phyloP scores from a whole-genome alignment of 2,888 invertebrate species.

The Idaea aversata region DNA sequence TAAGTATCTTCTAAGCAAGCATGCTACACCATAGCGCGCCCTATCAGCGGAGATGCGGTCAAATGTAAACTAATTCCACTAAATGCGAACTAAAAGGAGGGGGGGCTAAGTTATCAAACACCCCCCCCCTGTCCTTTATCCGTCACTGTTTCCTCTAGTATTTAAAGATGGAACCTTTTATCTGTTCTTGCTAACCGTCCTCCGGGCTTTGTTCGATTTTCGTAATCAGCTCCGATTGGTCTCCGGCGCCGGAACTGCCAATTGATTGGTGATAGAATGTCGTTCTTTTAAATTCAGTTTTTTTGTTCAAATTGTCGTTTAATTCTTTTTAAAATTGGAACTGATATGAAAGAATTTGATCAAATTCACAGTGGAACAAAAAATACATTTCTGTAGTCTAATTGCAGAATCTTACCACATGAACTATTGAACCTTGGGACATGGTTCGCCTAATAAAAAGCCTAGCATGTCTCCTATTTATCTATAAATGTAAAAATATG shows the following conservation, averaged over 20 bases:
- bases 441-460: too few species aligned
- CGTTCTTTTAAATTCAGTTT: background rate
- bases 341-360: background rate
- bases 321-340: background rate
- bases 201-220: constrained; percentile 44
- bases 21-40: too few species aligned
- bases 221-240: constrained; percentile 31
- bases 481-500: too few species aligned
- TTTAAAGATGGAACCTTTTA: constrained; percentile 39
- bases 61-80: too few species aligned
- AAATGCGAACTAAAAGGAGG: too few species aligned
- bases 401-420: too few species aligned
- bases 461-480: too few species aligned
- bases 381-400: too few species aligned
- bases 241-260: constrained; percentile 9
- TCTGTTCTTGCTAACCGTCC: constrained; percentile 38
- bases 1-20: too few species aligned
- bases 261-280: background rate
- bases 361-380: too few species aligned
- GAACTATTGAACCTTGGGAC: too few species aligned
- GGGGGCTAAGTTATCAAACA: background rate
- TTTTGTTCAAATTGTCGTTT: background rate
- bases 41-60: too few species aligned
- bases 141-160: constrained; percentile 7
- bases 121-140: background rate